These are phyloP conservation scores for Apis laboriosa DNA, from an alignment of 1,140 invertebrate species.

Conservation along the genomic window DNA sequence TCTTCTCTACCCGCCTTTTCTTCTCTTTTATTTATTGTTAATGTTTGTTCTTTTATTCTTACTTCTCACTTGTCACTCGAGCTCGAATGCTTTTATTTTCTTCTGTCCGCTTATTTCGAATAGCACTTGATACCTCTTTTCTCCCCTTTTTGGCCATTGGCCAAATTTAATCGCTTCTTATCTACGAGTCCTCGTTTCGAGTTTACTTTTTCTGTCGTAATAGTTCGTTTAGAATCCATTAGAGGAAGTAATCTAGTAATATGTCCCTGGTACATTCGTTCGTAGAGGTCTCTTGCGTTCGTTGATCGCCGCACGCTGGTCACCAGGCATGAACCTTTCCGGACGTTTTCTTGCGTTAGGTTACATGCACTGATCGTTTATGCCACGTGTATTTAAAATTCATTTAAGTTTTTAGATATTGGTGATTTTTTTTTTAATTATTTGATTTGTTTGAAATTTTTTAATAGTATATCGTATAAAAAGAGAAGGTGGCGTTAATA, in stretches of 20 bases:
- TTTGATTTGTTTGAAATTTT: not conserved
- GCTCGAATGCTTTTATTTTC: slow-evolving; percentile 68
- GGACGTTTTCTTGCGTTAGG: not conserved
- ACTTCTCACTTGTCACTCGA: slow-evolving; percentile 49
- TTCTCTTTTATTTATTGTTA: slow-evolving; percentile 42
- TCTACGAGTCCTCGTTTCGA: not conserved
- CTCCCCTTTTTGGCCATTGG: not conserved
- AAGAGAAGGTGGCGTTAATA: not conserved
- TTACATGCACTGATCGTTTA: not conserved
- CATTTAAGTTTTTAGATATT: not conserved
- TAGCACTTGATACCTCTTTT: slow-evolving; percentile 6
- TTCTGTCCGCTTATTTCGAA: slow-evolving; percentile 24
- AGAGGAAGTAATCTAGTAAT: not conserved
- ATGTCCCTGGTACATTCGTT: slow-evolving; percentile 19
- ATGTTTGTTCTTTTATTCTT: slow-evolving; percentile 41
- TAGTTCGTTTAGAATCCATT: slow-evolving; percentile 19
- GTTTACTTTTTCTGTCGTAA: slow-evolving; percentile 9
- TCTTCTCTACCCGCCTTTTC: slow-evolving; percentile 70
- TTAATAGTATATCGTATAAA: not conserved
- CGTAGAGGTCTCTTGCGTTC: slow-evolving; percentile 24
- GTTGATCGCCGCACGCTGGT: slow-evolving; percentile 57
- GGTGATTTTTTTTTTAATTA: not conserved
- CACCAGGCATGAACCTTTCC: slow-evolving; percentile 32
- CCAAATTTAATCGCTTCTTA: not conserved
- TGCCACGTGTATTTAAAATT: not conserved